These are phyloP conservation scores for Drosophila carrolli DNA, from an alignment of 1,140 invertebrate species.

Conservation along the genomic window DNA sequence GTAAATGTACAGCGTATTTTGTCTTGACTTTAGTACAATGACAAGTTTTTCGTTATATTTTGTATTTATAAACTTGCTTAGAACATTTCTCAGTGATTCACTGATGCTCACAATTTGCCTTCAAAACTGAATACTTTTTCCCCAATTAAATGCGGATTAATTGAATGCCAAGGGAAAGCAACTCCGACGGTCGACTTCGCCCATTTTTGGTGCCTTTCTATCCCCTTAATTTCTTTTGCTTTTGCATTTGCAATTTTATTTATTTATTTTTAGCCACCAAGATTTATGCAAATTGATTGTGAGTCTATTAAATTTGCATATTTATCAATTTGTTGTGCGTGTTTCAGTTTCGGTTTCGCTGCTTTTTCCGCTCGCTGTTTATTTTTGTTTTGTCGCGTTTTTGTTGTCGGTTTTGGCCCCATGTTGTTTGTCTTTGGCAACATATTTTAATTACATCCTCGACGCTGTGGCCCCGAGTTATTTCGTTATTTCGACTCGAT, in stretches of 20 bases:
- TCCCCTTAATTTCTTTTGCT: constrained; percentile 19
- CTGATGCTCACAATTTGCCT: too few species aligned
- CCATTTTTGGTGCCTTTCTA: background rate
- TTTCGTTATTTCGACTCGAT: constrained; percentile 60
- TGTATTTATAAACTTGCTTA: too few species aligned
- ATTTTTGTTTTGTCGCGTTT: constrained; percentile 33
- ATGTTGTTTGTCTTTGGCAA: constrained; percentile 71
- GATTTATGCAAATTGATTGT: constrained; percentile 77
- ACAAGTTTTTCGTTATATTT: too few species aligned
- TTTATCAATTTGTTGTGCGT: constrained; percentile 78
- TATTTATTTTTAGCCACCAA: constrained; percentile 65
- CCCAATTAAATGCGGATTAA: constrained; percentile 3
- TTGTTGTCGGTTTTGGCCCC: constrained; percentile 6
- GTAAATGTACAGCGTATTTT: too few species aligned
- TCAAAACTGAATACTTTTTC: background rate
- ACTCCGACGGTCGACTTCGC: constrained; percentile 1
- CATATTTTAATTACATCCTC: constrained; percentile 76
- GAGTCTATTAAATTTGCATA: constrained; percentile 82
- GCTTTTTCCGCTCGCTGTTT: constrained; percentile 13
- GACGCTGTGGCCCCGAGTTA: constrained; percentile 48
- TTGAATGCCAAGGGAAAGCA: background rate
- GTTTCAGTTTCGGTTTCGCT: constrained; percentile 30
- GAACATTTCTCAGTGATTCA: too few species aligned
- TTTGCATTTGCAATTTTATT: constrained; percentile 60
- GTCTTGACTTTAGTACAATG: too few species aligned